Conservation (phyloP, 2,113 vertebrate species). For the Otis tarda region DNA sequence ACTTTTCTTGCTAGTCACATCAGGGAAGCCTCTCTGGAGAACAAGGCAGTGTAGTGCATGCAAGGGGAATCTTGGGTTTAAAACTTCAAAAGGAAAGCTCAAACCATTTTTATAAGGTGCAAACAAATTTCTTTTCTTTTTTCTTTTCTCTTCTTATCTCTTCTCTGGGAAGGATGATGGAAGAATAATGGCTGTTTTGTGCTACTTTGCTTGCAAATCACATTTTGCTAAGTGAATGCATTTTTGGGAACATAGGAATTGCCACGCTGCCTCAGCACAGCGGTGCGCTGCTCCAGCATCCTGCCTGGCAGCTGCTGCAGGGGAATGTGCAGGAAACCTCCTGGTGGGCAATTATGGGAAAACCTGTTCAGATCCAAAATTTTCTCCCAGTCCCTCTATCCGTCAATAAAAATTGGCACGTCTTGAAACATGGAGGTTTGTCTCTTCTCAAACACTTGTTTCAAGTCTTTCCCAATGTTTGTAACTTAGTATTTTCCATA, state of each 20-base stretch:
- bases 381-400: neutral
- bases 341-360: conserved; percentile 45
- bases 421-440: neutral
- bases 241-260: conserved; percentile 37
- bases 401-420: conserved; percentile 16
- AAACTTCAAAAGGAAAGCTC: neutral
- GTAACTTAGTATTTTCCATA: neutral
- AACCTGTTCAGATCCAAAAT: conserved; percentile 17
- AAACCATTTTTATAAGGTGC: neutral
- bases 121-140: neutral
- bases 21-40: neutral
- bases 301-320: conserved; percentile 41
- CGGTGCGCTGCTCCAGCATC: conserved; percentile 31
- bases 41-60: neutral
- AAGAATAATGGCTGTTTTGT: conserved; percentile 2
- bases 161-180: neutral
- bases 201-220: conserved; percentile 32
- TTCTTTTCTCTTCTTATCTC: too few species aligned
- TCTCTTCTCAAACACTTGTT: neutral
- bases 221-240: conserved; percentile 29
- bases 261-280: conserved; percentile 49
- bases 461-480: neutral
- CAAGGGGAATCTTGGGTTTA: neutral
- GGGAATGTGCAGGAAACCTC: conserved; percentile 36
- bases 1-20: neutral